Base-by-base conservation (phyloP, 2,113 vertebrate genomes). In the Solea solea region DNA sequence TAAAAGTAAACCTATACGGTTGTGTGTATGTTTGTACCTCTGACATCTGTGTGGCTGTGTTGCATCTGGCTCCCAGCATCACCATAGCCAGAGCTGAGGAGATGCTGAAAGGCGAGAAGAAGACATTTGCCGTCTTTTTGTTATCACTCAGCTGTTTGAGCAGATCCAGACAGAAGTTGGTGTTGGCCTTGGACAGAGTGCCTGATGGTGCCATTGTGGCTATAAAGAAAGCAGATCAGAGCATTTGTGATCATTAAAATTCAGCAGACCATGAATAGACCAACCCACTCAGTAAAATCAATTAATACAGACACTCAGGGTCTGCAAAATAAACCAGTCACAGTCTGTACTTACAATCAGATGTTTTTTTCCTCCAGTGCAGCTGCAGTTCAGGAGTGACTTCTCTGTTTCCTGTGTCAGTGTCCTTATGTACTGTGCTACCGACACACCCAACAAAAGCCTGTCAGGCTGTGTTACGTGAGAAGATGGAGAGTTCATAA, bases 71-170 rank as follows among this genome's bases (percentile, higher is more conserved):
- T 8, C 96, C 96, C 72, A 96, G 48, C 42, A 92, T 92, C 62
- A 97, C 89, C 93, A 97, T 92, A 34, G 95, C 86, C 82, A 98
- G 75, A 9, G 96, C 93, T 12, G 93, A 86, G 27, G 96, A 93
- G 74, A 98, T 90, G 85, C 94, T 96, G 75, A 97, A 69, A 0
- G 96, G 95, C 3, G 95, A 96, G 58, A 83, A 95, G 81, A 97
- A 92, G 52, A 95, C 45, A 27, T 97, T 98, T 8, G 75, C 88
- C 0, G 44, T 74, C 39, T 84, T 74, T 27, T 90, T 78, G 0
- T 66, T 57, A 25, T 82, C 79, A 11, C 83, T 90, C 51, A 97
- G 77, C 78, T 94, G 90, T 83, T 88, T 91, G 81, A 96, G 93
- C 25, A 97, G 80, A 57, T 89, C 86, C 84, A 96, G 90, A 71